A percentile compares a stretch with the other conserved stretches of the same genome.
Conservation (phyloP, 2,113 vertebrate species). For the Sula dactylatra region DNA sequence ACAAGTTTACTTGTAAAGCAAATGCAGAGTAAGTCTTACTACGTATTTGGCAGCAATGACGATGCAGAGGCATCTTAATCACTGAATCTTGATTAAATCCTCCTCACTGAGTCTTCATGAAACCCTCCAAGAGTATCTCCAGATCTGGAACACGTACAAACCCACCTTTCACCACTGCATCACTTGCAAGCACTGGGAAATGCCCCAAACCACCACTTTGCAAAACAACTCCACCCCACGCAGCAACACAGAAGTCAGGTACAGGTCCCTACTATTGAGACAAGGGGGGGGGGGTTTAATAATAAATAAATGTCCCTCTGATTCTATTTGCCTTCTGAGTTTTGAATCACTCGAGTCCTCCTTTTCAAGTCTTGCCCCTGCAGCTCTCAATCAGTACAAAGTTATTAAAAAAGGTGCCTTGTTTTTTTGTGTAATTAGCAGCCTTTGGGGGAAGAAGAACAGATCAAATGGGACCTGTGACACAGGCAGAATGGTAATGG, state of each 20-base stretch:
- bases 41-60: neutral
- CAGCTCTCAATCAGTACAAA: neutral
- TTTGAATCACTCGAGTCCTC: neutral
- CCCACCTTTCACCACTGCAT: neutral
- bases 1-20: neutral
- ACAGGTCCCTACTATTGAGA: neutral
- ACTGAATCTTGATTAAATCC: conserved; percentile 22
- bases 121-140: neutral
- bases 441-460: neutral
- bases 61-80: neutral
- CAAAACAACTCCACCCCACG: neutral
- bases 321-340: neutral
- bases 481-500: neutral
- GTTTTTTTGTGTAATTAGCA: neutral
- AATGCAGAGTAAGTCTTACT: neutral
- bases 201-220: neutral
- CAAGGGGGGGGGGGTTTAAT: neutral
- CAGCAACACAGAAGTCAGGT: neutral
- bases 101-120: neutral
- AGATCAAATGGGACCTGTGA: neutral
- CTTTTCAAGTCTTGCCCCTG: neutral
- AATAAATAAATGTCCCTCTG: neutral
- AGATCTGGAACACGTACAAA: neutral
- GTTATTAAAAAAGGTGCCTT: neutral
- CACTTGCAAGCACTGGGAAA: neutral